Conservation (phyloP, 2,888 invertebrate species). For the Habrosyne pyritoides region DNA sequence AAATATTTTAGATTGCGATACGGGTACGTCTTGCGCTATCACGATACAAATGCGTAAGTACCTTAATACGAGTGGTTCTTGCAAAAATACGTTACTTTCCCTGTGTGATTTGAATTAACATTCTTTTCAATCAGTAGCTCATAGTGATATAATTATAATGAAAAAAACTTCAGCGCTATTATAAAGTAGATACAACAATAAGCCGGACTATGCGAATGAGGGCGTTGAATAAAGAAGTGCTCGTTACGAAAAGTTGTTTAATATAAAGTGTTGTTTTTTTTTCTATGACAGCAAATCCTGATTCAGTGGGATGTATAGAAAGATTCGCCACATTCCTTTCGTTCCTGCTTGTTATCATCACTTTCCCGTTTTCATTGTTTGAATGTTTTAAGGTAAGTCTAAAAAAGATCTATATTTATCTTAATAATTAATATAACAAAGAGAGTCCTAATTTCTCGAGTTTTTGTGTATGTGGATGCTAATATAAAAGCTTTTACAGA, state of each 20-base stretch:
- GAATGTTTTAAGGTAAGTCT: constrained; percentile 90
- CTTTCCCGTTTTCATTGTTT: constrained; percentile 92
- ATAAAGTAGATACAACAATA: not conserved
- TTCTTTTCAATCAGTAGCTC: constrained; percentile 11
- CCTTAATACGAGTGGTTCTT: constrained; percentile 40
- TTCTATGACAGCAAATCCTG: constrained; percentile 84
- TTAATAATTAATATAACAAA: too few relatives aligned
- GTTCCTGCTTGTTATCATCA: constrained; percentile 88
- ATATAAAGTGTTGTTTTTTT: constrained; percentile 31
- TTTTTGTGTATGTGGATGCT: too few relatives aligned
- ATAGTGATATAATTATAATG: not conserved
- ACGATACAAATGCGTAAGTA: constrained; percentile 82
- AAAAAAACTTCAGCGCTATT: not conserved
- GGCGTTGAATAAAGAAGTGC: not conserved
- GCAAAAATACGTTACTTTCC: constrained; percentile 39
- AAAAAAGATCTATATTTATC: too few relatives aligned
- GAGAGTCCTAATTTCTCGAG: too few relatives aligned
- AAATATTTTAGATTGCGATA: constrained; percentile 80
- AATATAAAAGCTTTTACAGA: too few relatives aligned
- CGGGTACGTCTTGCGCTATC: constrained; percentile 80
- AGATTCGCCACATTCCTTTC: constrained; percentile 89
- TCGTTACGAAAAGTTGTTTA: not conserved
- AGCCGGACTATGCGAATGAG: not conserved
- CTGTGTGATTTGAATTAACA: constrained; percentile 39
- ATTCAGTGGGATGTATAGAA: constrained; percentile 88